Percentiles rank a stretch among this genome's conserved stretches.
phyloP scores from a whole-genome alignment of 2,113 vertebrate genomes.

The Pluvialis apricaria region DNA sequence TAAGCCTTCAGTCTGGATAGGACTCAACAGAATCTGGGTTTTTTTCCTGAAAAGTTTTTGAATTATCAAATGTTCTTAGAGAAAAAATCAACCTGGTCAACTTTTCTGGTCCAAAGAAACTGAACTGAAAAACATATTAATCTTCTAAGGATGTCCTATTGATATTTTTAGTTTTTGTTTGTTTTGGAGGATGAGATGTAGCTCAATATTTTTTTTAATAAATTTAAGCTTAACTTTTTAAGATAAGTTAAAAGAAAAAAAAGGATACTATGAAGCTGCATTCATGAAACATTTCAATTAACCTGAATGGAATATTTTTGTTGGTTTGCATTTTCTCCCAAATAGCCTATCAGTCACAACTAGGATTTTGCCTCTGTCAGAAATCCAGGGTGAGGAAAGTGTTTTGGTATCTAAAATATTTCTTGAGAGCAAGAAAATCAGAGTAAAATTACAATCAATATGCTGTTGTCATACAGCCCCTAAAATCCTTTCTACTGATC shows the following conservation, averaged over 20 bases:
- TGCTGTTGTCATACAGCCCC: background rate
- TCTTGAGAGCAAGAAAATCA: background rate
- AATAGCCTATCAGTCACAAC: background rate
- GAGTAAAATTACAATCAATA: background rate
- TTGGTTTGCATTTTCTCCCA: background rate
- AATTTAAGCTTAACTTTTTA: background rate
- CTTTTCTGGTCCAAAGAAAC: background rate
- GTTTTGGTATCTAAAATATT: background rate
- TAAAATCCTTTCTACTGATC: background rate
- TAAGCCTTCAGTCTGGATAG: background rate
- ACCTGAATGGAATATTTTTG: background rate
- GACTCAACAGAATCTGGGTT: background rate
- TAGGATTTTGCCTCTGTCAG: background rate
- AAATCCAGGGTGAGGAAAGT: background rate
- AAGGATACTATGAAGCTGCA: background rate
- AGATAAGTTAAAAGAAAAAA: background rate
- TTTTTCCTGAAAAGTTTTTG: background rate
- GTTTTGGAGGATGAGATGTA: background rate
- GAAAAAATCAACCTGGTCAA: background rate
- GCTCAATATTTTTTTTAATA: background rate
- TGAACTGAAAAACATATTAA: background rate
- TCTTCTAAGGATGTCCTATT: background rate
- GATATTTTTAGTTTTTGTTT: background rate
- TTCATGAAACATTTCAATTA: background rate
- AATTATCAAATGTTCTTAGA: background rate